phyloP scores from a whole-genome alignment of 2,888 invertebrate species.

The Lottia scabra region DNA sequence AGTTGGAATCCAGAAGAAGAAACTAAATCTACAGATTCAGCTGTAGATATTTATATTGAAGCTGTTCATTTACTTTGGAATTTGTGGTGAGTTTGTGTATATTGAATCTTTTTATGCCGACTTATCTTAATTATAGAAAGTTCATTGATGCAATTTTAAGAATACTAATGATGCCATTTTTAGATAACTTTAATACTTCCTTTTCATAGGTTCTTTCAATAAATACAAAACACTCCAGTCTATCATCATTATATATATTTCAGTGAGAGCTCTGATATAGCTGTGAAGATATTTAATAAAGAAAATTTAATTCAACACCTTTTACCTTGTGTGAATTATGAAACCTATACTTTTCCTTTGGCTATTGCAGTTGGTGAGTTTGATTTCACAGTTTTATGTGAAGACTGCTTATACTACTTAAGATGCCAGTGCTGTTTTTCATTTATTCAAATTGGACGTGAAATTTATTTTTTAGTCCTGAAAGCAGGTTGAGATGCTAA shows the following conservation, averaged over 20 bases:
- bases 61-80: constrained; percentile 79
- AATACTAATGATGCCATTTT: constrained; percentile 19
- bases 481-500: too few species aligned
- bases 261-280: constrained; percentile 72
- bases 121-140: too few species aligned
- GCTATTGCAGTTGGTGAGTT: constrained; percentile 64
- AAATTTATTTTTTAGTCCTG: not conserved
- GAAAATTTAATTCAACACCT: constrained; percentile 76
- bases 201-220: too few species aligned
- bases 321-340: constrained; percentile 75
- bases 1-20: constrained; percentile 55
- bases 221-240: not conserved
- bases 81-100: constrained; percentile 72
- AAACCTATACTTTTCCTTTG: constrained; percentile 73
- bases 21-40: constrained; percentile 71
- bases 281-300: constrained; percentile 77
- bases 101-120: too few species aligned
- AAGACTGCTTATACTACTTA: too few species aligned
- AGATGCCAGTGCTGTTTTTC: too few species aligned
- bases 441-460: too few species aligned
- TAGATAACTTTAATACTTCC: too few species aligned
- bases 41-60: constrained; percentile 78
- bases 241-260: constrained; percentile 27
- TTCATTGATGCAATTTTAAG: not conserved
- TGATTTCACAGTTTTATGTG: not conserved